These are phyloP conservation scores for Actinemys pallida DNA, from an alignment of 2,113 vertebrate genomes.

Conservation along the genomic window DNA sequence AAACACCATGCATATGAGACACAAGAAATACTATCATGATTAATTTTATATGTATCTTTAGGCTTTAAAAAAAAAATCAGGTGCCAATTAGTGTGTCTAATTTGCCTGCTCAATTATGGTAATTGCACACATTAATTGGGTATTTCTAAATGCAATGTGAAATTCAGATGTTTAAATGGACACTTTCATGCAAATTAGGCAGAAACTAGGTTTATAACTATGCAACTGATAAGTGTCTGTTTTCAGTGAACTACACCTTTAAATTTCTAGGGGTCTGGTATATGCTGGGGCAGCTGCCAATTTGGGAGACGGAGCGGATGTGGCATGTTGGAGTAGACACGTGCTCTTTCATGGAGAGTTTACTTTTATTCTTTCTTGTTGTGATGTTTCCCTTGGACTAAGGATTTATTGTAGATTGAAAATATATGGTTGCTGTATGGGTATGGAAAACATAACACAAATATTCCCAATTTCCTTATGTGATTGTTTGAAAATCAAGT, in stretches of 20 bases:
- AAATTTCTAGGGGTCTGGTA: background rate
- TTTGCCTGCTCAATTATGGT: background rate
- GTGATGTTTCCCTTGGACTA: background rate
- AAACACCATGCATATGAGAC: background rate
- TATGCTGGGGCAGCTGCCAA: background rate
- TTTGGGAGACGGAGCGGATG: background rate
- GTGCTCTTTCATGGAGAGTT: background rate
- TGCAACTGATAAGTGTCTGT: background rate
- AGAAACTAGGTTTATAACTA: background rate
- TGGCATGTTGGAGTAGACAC: background rate
- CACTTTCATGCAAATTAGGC: background rate
- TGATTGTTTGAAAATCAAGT: constrained; percentile 18
- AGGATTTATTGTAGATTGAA: constrained; percentile 6
- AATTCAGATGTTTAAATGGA: background rate
- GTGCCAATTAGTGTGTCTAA: background rate
- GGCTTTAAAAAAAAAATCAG: background rate
- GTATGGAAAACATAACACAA: background rate
- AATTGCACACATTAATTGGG: background rate
- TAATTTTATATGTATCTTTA: background rate
- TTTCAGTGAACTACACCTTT: background rate
- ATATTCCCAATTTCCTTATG: background rate
- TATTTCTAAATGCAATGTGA: background rate
- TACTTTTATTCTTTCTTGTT: background rate
- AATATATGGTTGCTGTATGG: background rate
- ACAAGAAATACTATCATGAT: background rate